Evolutionary conservation across 2,113 vertebrate genomes (phyloP), one percentile per base, ranked within the genome.

Genomic region (Willisornis vidua): DNA sequence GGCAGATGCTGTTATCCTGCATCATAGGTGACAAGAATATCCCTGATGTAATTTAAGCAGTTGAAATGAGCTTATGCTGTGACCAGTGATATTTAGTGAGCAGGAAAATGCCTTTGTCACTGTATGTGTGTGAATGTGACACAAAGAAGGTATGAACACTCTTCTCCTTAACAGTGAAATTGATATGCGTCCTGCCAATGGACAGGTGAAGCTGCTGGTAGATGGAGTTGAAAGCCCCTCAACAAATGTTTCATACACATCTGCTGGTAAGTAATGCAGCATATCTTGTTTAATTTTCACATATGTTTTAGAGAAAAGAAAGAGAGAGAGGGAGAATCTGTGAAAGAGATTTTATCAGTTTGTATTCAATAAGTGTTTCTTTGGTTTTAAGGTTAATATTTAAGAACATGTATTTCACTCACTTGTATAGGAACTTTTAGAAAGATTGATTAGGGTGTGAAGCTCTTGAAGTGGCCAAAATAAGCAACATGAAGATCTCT

Each of bases 131-230:
- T 57, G 55, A 12, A 28, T 2, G 43, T 26, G 49, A 35, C 63
- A 23, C 59, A 20, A 90, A 8, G 20, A 54, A 29, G 20, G 15
- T 43, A 35, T 37, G 23, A 96, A 52, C 3, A 0, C 46, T 58
- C 65, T 41, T 96, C 62, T 96, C 46, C 74, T 62, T 75, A 68
- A 8, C 93, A 98, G 97, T 14, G 96, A 97, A 3, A 84, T 98
- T 7, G 90, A 94, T 8, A 86, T 98, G 89, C 45, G 2, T 17
- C 67, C 78, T 54, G 76, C 0, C 5, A 59, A 19, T 0, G 94
- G 84, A n/a, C 37, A 9, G 8, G 39, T 96, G 61, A 92, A 65
- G 57, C 33, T 97, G 57, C 63, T 85, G 59, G 57, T 98, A 28
- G 93, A 98, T 28, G 95, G 93, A 9, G 55, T 90, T 29, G 82